Evolutionary conservation across 1,140 invertebrate genomes (phyloP).

Genomic region (Kradibia gibbosae): DNA sequence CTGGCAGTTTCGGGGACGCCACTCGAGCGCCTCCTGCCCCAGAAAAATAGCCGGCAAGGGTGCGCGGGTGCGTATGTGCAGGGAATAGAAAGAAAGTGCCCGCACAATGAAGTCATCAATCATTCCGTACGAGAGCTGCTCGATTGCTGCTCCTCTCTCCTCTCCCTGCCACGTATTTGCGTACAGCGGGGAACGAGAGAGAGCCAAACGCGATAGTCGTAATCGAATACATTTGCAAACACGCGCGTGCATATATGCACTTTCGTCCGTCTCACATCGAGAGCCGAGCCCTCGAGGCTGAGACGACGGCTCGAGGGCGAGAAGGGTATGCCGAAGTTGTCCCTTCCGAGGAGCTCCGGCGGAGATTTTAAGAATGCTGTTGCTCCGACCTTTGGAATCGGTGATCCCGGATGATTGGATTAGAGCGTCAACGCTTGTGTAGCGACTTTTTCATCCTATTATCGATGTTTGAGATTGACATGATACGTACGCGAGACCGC

Average conservation of each 20-base stretch:
- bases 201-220: conserved; percentile 27
- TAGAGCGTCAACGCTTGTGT: neutral
- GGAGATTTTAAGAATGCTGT: neutral
- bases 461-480: neutral
- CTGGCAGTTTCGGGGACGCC: conserved; percentile 45
- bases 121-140: conserved; percentile 51
- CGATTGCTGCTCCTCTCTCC: conserved; percentile 37
- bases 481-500: neutral
- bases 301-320: no score
- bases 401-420: neutral
- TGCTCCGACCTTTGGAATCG: neutral
- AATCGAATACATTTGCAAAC: conserved; percentile 55
- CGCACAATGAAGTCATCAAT: conserved; percentile 57
- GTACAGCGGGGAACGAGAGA: neutral
- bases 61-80: neutral
- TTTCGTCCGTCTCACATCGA: neutral
- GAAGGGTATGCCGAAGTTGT: no score
- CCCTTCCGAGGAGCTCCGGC: neutral
- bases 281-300: neutral
- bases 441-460: neutral
- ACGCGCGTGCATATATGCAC: conserved; percentile 20
- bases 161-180: conserved; percentile 8
- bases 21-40: conserved; percentile 1
- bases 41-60: neutral
- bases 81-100: conserved; percentile 27